phyloP scores from a whole-genome alignment of 2,113 vertebrate species.

The Pomatorhinus ruficollis region DNA sequence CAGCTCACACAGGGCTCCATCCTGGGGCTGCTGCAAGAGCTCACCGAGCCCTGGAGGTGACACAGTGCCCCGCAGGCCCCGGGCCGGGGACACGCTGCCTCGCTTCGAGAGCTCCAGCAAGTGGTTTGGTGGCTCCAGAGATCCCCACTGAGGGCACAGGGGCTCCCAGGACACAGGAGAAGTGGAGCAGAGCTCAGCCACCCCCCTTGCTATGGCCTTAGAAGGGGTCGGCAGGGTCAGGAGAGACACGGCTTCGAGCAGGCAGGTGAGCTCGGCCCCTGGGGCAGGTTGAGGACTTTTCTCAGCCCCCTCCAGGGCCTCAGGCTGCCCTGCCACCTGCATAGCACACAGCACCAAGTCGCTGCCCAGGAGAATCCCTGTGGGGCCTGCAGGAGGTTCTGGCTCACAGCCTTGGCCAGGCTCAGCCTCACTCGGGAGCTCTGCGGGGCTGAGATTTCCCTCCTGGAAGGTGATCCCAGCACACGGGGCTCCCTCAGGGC shows the following conservation, averaged over 20 bases:
- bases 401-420: neutral
- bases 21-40: fast-evolving
- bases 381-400: neutral
- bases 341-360: fast-evolving
- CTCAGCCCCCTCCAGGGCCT: fast-evolving
- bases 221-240: neutral
- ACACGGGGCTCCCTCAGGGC: fast-evolving
- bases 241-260: neutral
- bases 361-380: fast-evolving
- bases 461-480: neutral
- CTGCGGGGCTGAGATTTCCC: neutral
- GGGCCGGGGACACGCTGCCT: too few relatives aligned
- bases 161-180: neutral
- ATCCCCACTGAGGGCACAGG: neutral
- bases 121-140: neutral
- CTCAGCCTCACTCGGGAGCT: neutral
- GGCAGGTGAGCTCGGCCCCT: fast-evolving
- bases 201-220: fast-evolving
- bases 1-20: neutral
- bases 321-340: neutral
- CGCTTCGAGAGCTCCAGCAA: neutral
- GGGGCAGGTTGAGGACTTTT: fast-evolving
- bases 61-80: too few relatives aligned
- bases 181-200: neutral
- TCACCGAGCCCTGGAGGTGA: fast-evolving